Percentiles rank a stretch among this genome's conserved stretches.
Evolutionary conservation across 2,113 vertebrate species (phyloP).

Genomic region (Leptobrachium leishanense): DNA sequence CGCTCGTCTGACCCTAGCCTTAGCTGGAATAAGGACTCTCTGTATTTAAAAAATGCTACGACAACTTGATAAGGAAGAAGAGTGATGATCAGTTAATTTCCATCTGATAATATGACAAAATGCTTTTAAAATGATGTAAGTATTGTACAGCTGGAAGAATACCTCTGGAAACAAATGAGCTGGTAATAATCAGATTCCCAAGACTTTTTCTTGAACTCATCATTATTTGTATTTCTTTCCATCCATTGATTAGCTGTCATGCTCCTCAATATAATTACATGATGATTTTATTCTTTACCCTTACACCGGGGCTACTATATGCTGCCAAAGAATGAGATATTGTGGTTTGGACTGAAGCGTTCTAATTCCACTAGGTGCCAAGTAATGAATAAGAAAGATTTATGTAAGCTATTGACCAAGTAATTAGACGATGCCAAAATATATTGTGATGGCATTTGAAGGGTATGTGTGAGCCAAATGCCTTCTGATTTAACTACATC

Average conservation of each 20-base stretch:
- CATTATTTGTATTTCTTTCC: neutral
- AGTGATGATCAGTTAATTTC: too few relatives aligned
- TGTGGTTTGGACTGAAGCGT: slow-evolving; percentile 30
- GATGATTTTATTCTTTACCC: neutral
- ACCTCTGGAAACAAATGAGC: neutral
- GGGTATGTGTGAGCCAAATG: slow-evolving; percentile 7
- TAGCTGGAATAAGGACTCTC: too few relatives aligned
- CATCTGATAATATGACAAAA: too few relatives aligned
- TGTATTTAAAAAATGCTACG: too few relatives aligned
- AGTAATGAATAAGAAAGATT: slow-evolving; percentile 20
- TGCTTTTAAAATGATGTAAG: too few relatives aligned
- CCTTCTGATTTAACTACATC: neutral
- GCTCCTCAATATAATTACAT: neutral
- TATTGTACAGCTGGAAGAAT: too few relatives aligned
- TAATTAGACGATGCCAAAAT: slow-evolving; percentile 7
- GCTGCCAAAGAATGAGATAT: slow-evolving; percentile 2
- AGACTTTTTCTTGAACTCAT: neutral
- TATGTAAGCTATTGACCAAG: slow-evolving; percentile 36
- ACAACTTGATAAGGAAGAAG: too few relatives aligned
- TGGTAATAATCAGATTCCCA: neutral
- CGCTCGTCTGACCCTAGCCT: too few relatives aligned
- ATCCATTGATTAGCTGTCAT: slow-evolving; percentile 16
- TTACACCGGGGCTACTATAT: neutral
- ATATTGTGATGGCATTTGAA: slow-evolving; percentile 37
- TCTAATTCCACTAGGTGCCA: slow-evolving; percentile 29